Evolutionary conservation across 2,888 invertebrate genomes (phyloP).

Genomic region (Lumbricus terrestris): DNA sequence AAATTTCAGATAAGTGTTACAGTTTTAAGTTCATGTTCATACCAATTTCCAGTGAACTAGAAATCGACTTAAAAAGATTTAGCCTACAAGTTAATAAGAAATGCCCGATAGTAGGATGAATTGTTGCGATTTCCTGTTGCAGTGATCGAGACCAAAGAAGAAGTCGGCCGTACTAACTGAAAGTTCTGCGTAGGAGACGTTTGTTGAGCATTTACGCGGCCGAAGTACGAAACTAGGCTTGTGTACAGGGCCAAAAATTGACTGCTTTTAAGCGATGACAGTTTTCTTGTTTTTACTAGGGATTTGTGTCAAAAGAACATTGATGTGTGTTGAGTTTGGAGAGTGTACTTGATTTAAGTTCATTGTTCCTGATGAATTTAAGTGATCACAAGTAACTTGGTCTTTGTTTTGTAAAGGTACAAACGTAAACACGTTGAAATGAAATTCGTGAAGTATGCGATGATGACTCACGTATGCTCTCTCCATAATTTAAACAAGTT

Average conservation of each 20-base stretch:
- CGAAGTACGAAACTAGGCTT: background rate
- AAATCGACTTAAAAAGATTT: background rate
- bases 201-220: background rate
- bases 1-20: background rate
- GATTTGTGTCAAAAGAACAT: background rate
- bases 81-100: background rate
- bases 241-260: background rate
- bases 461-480: background rate
- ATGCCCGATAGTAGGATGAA: background rate
- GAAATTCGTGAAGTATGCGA: background rate
- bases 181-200: background rate
- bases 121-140: background rate
- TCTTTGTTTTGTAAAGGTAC: background rate
- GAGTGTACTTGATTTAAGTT: background rate
- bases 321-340: background rate
- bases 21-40: no score
- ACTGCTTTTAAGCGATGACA: conserved; percentile 9
- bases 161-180: conserved; percentile 28
- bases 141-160: conserved; percentile 29
- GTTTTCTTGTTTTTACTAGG: conserved; percentile 11
- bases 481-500: background rate
- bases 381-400: background rate
- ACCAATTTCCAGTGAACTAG: background rate
- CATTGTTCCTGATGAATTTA: background rate
- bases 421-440: background rate